A percentile compares a stretch with the other conserved stretches of the same genome.
Evolutionary conservation across 2,797 vertebrate genomes (phyloP).

Genomic region (Rallus crepitans): DNA sequence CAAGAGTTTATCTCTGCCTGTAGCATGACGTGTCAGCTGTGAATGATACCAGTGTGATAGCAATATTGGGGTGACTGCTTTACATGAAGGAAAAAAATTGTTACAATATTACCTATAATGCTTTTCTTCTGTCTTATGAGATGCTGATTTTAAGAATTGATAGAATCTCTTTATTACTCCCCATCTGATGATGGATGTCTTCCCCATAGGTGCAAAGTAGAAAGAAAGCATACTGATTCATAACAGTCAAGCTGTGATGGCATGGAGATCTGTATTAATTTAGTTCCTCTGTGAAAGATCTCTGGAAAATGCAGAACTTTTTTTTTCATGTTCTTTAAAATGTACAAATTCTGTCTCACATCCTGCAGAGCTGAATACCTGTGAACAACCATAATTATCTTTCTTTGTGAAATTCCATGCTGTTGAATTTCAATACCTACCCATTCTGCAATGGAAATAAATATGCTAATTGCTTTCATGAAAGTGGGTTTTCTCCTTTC

Average conservation of each 20-base stretch:
- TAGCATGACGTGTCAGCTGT: background rate
- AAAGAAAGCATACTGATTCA: background rate
- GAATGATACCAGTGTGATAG: background rate
- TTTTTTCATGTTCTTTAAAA: background rate
- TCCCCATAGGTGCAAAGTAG: background rate
- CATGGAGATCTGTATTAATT: background rate
- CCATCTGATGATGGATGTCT: background rate
- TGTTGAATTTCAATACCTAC: constrained; percentile 37
- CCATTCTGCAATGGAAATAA: constrained; percentile 57
- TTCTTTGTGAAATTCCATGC: constrained; percentile 1
- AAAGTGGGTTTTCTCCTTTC: constrained; percentile 51
- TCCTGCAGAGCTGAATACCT: background rate
- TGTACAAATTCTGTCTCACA: background rate
- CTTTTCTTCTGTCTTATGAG: background rate
- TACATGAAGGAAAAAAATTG: background rate
- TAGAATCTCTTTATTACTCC: background rate
- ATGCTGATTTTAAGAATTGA: background rate
- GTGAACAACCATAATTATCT: background rate
- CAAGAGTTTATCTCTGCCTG: background rate
- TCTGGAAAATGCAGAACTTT: background rate
- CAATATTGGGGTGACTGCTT: background rate
- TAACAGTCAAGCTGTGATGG: background rate
- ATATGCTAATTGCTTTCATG: constrained; percentile 58
- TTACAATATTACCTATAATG: background rate
- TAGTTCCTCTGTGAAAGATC: background rate